These are phyloP conservation scores for Cecidostiba fungosa DNA, from an alignment of 2,888 invertebrate species.

Conservation along the genomic window DNA sequence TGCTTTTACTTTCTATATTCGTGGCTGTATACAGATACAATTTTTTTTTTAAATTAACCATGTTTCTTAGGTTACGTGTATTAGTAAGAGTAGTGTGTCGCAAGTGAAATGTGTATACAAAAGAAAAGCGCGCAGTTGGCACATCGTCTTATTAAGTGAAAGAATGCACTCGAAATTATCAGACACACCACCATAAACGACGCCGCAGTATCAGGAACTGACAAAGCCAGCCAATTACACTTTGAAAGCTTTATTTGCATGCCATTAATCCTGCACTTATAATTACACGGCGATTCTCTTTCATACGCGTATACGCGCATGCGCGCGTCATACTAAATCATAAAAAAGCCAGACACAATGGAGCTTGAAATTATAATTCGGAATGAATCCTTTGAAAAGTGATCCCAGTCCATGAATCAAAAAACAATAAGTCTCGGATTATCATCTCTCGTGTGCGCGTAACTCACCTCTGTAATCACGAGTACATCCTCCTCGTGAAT, in stretches of 20 bases:
- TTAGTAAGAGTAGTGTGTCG: neutral
- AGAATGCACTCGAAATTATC: neutral
- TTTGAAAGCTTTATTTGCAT: constrained; percentile 46
- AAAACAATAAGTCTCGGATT: constrained; percentile 44
- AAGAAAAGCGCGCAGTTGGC: neutral
- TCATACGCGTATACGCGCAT: neutral
- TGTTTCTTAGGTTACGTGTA: neutral
- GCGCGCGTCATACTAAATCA: constrained; percentile 32
- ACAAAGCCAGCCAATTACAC: constrained; percentile 22
- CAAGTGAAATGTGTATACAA: neutral
- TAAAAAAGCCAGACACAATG: constrained; percentile 21
- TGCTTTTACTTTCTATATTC: neutral
- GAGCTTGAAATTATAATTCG: constrained; percentile 31
- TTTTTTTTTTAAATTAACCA: neutral
- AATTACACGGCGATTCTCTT: constrained; percentile 31
- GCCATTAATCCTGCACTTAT: constrained; percentile 36
- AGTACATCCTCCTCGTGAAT: constrained; percentile 4
- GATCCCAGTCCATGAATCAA: constrained; percentile 33
- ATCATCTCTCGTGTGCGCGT: constrained; percentile 21
- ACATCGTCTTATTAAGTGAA: neutral
- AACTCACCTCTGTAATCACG: constrained; percentile 19
- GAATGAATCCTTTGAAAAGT: neutral
- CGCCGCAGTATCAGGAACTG: neutral
- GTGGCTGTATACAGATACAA: neutral
- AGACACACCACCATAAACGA: neutral